Conservation (phyloP, 2,888 invertebrate genomes). For the Allacma fusca region DNA sequence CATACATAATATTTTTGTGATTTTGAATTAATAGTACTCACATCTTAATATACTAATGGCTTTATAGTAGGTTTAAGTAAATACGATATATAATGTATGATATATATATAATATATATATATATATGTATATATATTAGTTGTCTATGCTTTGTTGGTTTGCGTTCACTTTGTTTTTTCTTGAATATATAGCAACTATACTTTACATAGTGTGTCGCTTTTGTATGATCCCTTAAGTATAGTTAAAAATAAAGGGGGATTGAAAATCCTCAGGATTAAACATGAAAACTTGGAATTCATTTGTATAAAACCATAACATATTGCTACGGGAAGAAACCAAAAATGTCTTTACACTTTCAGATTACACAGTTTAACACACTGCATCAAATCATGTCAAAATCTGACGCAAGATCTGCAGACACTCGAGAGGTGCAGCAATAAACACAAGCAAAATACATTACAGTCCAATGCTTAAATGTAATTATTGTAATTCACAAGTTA, state of each 20-base stretch:
- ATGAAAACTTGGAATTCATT: too few relatives aligned
- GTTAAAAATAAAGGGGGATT: too few relatives aligned
- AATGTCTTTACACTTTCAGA: too few relatives aligned
- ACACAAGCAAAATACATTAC: not conserved
- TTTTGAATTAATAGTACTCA: not conserved
- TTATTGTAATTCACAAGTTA: not conserved
- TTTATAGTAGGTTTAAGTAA: not conserved
- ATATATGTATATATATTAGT: constrained; percentile 32
- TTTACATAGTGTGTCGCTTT: not conserved
- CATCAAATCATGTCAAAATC: not conserved
- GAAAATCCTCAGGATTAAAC: too few relatives aligned
- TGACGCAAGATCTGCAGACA: not conserved
- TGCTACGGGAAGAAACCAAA: too few relatives aligned
- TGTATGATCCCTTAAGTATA: too few relatives aligned
- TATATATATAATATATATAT: too few relatives aligned
- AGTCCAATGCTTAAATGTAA: not conserved
- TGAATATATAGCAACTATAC: not conserved
- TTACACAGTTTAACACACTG: too few relatives aligned
- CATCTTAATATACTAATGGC: not conserved
- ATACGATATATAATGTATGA: not conserved
- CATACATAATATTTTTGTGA: constrained; percentile 4
- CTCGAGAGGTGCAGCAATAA: not conserved
- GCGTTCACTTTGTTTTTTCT: not conserved
- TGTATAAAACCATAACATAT: too few relatives aligned
- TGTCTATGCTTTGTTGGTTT: constrained; percentile 32